phyloP scores from a whole-genome alignment of 2,113 vertebrate genomes.

The Gambusia holbrooki region DNA sequence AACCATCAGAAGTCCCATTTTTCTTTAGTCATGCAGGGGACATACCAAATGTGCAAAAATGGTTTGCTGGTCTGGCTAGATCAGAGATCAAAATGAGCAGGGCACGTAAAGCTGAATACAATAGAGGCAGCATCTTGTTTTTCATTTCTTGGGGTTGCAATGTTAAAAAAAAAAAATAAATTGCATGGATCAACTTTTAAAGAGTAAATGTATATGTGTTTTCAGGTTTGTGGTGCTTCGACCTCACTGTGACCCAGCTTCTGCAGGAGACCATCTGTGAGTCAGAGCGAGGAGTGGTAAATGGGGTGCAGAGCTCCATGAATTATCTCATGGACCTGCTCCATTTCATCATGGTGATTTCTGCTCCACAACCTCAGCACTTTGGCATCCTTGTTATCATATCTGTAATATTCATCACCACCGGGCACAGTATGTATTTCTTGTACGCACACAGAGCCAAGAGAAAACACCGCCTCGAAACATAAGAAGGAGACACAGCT shows the following conservation, averaged over 20 bases:
- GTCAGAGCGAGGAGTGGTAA: slow-evolving; percentile 80
- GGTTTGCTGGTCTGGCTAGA: too few species aligned
- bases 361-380: slow-evolving; percentile 77
- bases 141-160: not conserved
- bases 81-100: too few species aligned
- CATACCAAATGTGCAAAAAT: too few species aligned
- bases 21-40: too few species aligned
- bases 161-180: not conserved
- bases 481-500: slow-evolving; percentile 46
- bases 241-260: slow-evolving; percentile 81
- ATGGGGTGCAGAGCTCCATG: slow-evolving; percentile 84
- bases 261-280: slow-evolving; percentile 83
- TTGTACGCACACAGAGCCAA: slow-evolving; percentile 79
- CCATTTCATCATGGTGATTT: slow-evolving; percentile 80
- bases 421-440: slow-evolving; percentile 82
- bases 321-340: slow-evolving; percentile 84
- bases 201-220: slow-evolving; percentile 20
- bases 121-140: too few species aligned
- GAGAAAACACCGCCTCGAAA: slow-evolving; percentile 71
- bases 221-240: slow-evolving; percentile 83
- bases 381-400: slow-evolving; percentile 78
- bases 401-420: slow-evolving; percentile 83
- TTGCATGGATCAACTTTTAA: not conserved
- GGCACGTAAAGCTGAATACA: too few species aligned
- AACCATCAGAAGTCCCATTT: too few species aligned